A percentile compares a stretch with the other conserved stretches of the same genome.
Conservation (phyloP, 2,888 invertebrate genomes). For the Eristalis intricaria region DNA sequence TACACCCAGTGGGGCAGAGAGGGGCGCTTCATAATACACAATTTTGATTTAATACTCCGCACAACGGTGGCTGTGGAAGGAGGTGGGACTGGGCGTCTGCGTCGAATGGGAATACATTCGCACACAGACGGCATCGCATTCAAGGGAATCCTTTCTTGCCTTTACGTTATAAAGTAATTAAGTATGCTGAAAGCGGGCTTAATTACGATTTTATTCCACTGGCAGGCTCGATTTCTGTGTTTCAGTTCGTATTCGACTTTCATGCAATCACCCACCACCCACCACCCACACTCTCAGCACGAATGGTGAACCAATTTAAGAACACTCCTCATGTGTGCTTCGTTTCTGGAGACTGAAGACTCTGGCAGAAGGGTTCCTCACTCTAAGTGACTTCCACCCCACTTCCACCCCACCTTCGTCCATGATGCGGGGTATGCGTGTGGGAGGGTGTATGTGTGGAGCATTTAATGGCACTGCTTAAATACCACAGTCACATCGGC, state of each 20-base stretch:
- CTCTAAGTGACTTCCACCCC: neutral
- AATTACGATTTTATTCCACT: conserved; percentile 77
- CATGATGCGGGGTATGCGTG: neutral
- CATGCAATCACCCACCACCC: neutral
- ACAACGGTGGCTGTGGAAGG: neutral
- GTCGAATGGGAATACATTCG: neutral
- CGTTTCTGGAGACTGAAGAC: neutral
- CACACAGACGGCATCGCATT: neutral
- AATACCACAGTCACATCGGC: conserved; percentile 7
- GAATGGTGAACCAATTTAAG: conserved; percentile 14
- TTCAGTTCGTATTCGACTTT: neutral
- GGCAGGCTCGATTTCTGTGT: conserved; percentile 27
- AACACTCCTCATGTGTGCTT: conserved; percentile 17
- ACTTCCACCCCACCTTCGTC: conserved; percentile 4
- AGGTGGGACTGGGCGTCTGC: too few species aligned
- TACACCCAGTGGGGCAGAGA: neutral
- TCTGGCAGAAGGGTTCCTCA: neutral
- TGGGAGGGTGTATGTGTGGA: neutral
- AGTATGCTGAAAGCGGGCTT: conserved; percentile 77
- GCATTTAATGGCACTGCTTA: neutral
- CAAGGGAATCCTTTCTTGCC: conserved; percentile 59
- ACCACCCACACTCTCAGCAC: too few species aligned
- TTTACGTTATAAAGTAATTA: conserved; percentile 79
- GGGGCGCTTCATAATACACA: conserved; percentile 38
- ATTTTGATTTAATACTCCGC: conserved; percentile 48